These are phyloP conservation scores for Corbicula japonica DNA, from an alignment of 2,888 invertebrate species.

Conservation along the genomic window DNA sequence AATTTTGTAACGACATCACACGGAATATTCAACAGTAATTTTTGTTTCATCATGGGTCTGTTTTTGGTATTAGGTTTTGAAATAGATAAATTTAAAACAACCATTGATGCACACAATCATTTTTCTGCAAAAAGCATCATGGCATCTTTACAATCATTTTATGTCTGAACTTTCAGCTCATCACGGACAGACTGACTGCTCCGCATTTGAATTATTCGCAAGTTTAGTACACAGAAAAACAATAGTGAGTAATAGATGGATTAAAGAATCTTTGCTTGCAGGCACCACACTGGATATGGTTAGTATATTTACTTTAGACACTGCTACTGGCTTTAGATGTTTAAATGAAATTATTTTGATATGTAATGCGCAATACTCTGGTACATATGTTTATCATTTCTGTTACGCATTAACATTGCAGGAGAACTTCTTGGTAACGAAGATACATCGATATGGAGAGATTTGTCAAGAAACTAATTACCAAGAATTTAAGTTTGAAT, in stretches of 20 bases:
- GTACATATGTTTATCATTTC: slow-evolving; percentile 1
- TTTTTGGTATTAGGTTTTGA: too few relatives aligned
- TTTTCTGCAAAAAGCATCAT: slow-evolving; percentile 11
- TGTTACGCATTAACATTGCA: slow-evolving; percentile 5
- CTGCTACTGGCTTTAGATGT: slow-evolving; percentile 8
- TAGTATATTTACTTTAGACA: slow-evolving; percentile 7
- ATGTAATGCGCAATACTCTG: not conserved
- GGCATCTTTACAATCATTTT: slow-evolving; percentile 9
- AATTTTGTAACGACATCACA: too few relatives aligned
- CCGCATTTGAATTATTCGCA: slow-evolving; percentile 7
- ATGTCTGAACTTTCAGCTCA: slow-evolving; percentile 9
- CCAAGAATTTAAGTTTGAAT: slow-evolving; percentile 2
- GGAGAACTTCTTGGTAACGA: slow-evolving; percentile 9
- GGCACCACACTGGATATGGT: slow-evolving; percentile 6
- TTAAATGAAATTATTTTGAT: slow-evolving; percentile 13
- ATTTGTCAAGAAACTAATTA: slow-evolving; percentile 3
- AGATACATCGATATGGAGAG: not conserved
- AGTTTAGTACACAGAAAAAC: slow-evolving; percentile 5
- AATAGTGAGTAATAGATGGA: slow-evolving; percentile 8
- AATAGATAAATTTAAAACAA: too few relatives aligned
- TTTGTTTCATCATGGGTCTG: too few relatives aligned
- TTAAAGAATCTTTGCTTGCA: slow-evolving; percentile 11
- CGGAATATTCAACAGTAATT: too few relatives aligned
- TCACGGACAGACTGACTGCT: slow-evolving; percentile 10
- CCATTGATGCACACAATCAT: too few relatives aligned